phyloP scores from a whole-genome alignment of 2,888 invertebrate genomes.

The Oligia strigilis region DNA sequence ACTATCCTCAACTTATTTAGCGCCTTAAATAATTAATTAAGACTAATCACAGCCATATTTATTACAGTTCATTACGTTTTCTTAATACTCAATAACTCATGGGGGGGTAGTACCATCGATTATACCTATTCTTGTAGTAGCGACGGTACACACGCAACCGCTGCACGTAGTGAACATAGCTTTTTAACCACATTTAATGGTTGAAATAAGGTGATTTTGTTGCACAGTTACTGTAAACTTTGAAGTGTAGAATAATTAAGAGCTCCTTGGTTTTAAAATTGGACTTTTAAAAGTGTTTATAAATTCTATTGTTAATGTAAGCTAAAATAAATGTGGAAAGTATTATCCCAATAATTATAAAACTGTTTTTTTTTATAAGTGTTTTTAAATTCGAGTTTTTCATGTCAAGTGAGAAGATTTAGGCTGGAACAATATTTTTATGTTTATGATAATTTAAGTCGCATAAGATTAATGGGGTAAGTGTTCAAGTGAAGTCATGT shows the following conservation, averaged over 20 bases:
- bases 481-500: neutral
- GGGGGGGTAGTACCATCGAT: constrained; percentile 70
- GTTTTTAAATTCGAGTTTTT: too few species aligned
- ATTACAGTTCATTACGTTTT: constrained; percentile 47
- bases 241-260: neutral
- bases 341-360: neutral
- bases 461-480: neutral
- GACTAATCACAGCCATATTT: constrained; percentile 16
- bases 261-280: neutral
- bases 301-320: neutral
- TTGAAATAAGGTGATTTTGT: constrained; percentile 45
- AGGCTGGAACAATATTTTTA: neutral
- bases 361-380: neutral
- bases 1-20: neutral
- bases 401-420: neutral
- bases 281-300: neutral
- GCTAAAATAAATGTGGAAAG: neutral
- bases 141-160: constrained; percentile 79
- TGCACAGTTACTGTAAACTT: constrained; percentile 35
- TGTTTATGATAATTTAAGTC: neutral
- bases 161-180: constrained; percentile 56
- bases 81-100: constrained; percentile 60
- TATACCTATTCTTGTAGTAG: constrained; percentile 75
- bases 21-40: constrained; percentile 15
- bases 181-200: constrained; percentile 45